Evolutionary conservation across 2,113 vertebrate species (phyloP).

Genomic region (Rhadina sibilatrix): DNA sequence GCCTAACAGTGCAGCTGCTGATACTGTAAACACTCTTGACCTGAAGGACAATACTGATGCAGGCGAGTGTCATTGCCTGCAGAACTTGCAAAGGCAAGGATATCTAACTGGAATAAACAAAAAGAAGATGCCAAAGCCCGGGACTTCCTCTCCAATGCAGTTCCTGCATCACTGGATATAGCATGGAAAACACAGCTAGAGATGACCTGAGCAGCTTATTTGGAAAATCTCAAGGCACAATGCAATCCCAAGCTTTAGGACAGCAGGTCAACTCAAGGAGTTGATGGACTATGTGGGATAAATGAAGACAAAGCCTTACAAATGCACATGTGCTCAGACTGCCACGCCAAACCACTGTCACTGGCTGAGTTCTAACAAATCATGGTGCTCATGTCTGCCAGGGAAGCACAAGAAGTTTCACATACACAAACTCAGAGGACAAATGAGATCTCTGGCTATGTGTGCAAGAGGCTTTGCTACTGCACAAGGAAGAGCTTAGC

Average conservation of each 20-base stretch:
- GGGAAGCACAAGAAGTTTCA: not conserved
- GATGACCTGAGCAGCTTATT: not conserved
- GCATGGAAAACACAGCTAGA: not conserved
- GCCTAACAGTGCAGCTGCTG: conserved; percentile 20
- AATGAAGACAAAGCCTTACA: not conserved
- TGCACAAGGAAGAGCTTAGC: not conserved
- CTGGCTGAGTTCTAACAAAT: not conserved
- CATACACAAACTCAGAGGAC: not conserved
- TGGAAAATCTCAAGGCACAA: not conserved
- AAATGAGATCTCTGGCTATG: not conserved
- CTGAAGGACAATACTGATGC: not conserved
- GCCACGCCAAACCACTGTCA: not conserved
- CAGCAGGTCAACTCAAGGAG: not conserved
- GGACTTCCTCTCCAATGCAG: not conserved
- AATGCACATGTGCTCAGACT: not conserved
- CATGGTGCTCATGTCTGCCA: not conserved
- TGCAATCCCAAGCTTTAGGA: not conserved
- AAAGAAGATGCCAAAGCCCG: not conserved
- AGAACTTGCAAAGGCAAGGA: not conserved
- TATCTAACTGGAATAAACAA: not conserved
- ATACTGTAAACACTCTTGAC: not conserved
- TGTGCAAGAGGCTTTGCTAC: not conserved
- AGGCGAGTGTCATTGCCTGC: not conserved
- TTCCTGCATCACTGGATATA: not conserved
- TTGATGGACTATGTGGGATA: not conserved